Conservation (phyloP, 1,140 invertebrate species). For the Colletes gigas region DNA sequence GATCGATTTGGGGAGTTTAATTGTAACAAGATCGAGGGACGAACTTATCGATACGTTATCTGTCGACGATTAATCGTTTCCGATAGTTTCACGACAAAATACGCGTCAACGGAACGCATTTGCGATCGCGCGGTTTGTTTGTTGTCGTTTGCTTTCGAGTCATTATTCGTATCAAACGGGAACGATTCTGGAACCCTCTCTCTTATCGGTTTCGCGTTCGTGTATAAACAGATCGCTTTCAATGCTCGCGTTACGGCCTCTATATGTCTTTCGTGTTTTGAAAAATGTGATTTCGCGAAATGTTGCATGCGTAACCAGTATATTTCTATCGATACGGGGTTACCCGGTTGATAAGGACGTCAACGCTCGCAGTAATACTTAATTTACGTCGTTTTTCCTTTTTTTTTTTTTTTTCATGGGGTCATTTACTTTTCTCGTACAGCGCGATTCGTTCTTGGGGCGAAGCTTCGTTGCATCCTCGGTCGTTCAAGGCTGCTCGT, state of each 20-base stretch:
- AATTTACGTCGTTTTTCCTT: neutral
- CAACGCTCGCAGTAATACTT: neutral
- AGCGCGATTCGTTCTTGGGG: neutral
- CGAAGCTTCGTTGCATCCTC: neutral
- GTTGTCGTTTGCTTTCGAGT: neutral
- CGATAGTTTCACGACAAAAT: too few relatives aligned
- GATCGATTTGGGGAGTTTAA: too few relatives aligned
- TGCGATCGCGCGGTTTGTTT: neutral
- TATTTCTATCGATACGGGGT: neutral
- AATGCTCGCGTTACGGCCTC: too few relatives aligned
- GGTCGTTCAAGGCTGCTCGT: constrained; percentile 12
- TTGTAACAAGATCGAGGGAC: too few relatives aligned
- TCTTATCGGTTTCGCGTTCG: constrained; percentile 35
- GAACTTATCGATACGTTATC: too few relatives aligned
- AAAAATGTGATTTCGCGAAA: neutral
- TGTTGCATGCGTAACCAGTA: constrained; percentile 10
- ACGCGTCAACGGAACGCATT: too few relatives aligned
- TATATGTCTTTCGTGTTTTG: neutral
- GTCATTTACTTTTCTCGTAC: neutral
- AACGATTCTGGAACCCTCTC: constrained; percentile 37
- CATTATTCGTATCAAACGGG: constrained; percentile 8
- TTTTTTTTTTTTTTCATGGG: constrained; percentile 1
- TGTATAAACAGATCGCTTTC: neutral
- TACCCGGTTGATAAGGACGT: neutral
- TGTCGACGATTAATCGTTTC: too few relatives aligned